Evolutionary conservation across 2,797 vertebrate species (phyloP).

Genomic region (Typhlichthys eigenmanni): DNA sequence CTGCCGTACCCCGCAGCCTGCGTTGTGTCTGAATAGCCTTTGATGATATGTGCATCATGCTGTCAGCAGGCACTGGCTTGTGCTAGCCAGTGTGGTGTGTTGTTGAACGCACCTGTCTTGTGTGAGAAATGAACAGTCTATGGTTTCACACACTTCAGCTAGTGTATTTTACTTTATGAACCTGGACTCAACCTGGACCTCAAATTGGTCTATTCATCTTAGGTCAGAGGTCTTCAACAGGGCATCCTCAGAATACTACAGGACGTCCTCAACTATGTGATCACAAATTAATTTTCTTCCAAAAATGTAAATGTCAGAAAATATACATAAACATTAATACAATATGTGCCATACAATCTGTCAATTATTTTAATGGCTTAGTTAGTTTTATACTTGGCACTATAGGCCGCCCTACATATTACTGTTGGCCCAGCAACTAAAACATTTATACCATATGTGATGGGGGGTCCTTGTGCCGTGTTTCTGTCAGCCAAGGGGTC

Average conservation of each 20-base stretch:
- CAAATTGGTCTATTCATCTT: not conserved
- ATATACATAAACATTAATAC: too few relatives aligned
- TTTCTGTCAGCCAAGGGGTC: too few relatives aligned
- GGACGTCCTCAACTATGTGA: too few relatives aligned
- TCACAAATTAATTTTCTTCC: too few relatives aligned
- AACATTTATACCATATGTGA: too few relatives aligned
- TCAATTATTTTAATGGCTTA: too few relatives aligned
- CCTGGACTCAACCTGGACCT: not conserved
- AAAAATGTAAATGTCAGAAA: too few relatives aligned
- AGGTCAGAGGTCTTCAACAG: not conserved
- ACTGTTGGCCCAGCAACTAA: too few relatives aligned
- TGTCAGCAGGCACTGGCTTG: not conserved
- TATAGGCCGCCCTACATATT: too few relatives aligned
- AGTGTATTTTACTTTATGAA: not conserved
- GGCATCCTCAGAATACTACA: not conserved
- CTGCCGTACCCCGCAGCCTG: slow-evolving; percentile 10
- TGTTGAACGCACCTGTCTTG: slow-evolving; percentile 4
- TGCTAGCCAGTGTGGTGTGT: not conserved
- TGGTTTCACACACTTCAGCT: not conserved
- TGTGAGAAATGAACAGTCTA: not conserved
- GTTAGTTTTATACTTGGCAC: too few relatives aligned
- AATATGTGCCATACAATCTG: too few relatives aligned
- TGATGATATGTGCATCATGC: slow-evolving; percentile 12
- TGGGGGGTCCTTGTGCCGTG: too few relatives aligned
- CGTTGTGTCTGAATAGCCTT: not conserved